phyloP scores from a whole-genome alignment of 2,113 vertebrate species.

The Melanerpes formicivorus region DNA sequence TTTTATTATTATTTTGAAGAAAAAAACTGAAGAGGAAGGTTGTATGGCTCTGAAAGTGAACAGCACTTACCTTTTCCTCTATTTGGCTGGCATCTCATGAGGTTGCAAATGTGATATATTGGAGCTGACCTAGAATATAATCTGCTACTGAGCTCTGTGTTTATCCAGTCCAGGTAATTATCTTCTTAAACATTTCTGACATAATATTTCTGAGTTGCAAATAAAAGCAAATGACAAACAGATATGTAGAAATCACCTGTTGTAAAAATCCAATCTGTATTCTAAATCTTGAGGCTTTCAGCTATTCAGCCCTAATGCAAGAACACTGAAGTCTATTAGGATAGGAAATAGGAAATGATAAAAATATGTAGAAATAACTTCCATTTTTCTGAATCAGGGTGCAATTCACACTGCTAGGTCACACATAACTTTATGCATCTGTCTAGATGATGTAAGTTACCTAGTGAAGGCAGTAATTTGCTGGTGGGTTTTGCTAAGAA shows the following conservation, averaged over 20 bases:
- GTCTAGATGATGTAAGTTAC: neutral
- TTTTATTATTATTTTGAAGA: neutral
- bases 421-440: neutral
- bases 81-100: neutral
- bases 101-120: neutral
- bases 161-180: slow-evolving; percentile 34
- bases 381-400: neutral
- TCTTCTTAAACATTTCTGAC: slow-evolving; percentile 46
- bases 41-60: neutral
- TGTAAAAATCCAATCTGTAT: slow-evolving; percentile 3
- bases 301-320: neutral
- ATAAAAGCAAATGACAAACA: slow-evolving; percentile 41
- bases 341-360: neutral
- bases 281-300: slow-evolving; percentile 10
- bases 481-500: neutral
- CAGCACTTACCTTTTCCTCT: neutral
- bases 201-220: slow-evolving; percentile 25
- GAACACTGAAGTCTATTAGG: neutral
- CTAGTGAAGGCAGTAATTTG: neutral
- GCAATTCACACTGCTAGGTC: neutral
- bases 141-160: neutral
- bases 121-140: slow-evolving; percentile 13
- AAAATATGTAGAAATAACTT: neutral
- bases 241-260: neutral
- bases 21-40: too few relatives aligned